Percentiles rank a stretch among this genome's conserved stretches.
Conservation (phyloP, 1,140 invertebrate species). For the Cotesia vestalis region DNA sequence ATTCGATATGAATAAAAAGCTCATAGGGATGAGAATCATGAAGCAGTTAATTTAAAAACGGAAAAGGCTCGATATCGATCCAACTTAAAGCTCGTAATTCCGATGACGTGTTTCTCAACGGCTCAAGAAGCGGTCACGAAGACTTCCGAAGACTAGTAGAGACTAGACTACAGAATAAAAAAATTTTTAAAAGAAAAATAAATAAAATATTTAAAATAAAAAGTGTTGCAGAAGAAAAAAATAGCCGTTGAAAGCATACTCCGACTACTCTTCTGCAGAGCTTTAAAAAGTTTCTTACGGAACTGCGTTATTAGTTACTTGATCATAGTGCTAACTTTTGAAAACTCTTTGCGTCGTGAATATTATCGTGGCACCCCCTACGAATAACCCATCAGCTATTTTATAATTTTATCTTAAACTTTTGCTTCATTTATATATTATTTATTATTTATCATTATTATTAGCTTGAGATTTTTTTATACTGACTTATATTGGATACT, state of each 20-base stretch:
- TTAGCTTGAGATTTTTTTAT: background rate
- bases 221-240: background rate
- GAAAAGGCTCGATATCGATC: constrained; percentile 55
- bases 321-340: constrained; percentile 24
- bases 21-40: constrained; percentile 26
- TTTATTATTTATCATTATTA: constrained; percentile 5
- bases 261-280: constrained; percentile 1
- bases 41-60: constrained; percentile 57
- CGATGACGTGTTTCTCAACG: constrained; percentile 3
- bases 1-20: constrained; percentile 38
- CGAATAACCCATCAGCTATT: no score
- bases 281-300: constrained; percentile 33
- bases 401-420: background rate
- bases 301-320: constrained; percentile 37
- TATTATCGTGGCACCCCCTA: background rate
- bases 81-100: constrained; percentile 40
- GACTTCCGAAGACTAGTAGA: constrained; percentile 2
- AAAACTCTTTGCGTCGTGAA: constrained; percentile 10
- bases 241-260: constrained; percentile 2
- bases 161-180: constrained; percentile 4
- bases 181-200: constrained; percentile 18
- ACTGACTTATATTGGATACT: background rate
- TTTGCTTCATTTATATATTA: background rate
- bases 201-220: constrained; percentile 18
- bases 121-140: constrained; percentile 25